Conservation (phyloP, 2,797 vertebrate species). For the Notolabrus celidotus region DNA sequence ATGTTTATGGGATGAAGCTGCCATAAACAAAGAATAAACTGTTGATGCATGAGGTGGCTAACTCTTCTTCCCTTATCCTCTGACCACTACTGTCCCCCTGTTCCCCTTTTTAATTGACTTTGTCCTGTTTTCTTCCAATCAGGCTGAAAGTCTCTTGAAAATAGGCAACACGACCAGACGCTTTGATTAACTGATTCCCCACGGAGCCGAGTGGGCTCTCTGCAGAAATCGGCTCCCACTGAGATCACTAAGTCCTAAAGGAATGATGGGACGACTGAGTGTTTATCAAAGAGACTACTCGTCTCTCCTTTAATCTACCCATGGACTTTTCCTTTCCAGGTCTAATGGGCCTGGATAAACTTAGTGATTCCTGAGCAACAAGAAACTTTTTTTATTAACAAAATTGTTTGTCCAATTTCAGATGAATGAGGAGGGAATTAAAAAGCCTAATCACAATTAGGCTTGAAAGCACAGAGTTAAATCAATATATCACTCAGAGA, state of each 20-base stretch:
- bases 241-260: slow-evolving; percentile 7
- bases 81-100: not conserved
- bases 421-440: slow-evolving; percentile 8
- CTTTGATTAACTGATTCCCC: slow-evolving; percentile 70
- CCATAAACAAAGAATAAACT: no score
- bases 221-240: slow-evolving; percentile 23
- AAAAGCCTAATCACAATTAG: not conserved
- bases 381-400: slow-evolving; percentile 44
- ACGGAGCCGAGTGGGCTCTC: slow-evolving; percentile 26
- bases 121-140: slow-evolving; percentile 71
- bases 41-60: not conserved
- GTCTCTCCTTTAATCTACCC: slow-evolving; percentile 73
- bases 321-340: slow-evolving; percentile 55
- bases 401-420: slow-evolving; percentile 42
- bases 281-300: slow-evolving; percentile 42
- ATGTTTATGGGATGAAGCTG: no score
- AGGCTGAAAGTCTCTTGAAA: slow-evolving; percentile 65
- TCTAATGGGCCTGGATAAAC: slow-evolving; percentile 24
- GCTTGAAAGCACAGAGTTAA: not conserved
- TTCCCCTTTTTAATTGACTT: slow-evolving; percentile 13
- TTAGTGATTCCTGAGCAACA: slow-evolving; percentile 21
- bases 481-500: slow-evolving; percentile 25
- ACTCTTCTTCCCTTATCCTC: not conserved
- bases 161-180: slow-evolving; percentile 34
- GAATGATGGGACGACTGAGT: slow-evolving; percentile 16